These are phyloP conservation scores for Psilopogon haemacephalus DNA, from an alignment of 2,113 vertebrate species.

Conservation along the genomic window DNA sequence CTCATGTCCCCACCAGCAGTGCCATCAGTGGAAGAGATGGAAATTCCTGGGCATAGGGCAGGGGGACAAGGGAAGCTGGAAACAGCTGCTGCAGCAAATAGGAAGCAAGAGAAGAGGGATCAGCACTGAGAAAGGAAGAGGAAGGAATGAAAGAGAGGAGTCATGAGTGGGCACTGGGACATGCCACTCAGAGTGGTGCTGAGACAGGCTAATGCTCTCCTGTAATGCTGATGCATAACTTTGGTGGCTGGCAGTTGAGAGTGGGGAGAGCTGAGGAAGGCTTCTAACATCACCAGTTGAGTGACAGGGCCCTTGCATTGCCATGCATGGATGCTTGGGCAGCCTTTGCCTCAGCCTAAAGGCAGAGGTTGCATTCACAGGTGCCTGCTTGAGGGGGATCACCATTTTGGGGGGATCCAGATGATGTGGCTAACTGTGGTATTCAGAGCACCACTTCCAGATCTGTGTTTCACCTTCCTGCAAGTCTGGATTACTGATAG, in stretches of 20 bases:
- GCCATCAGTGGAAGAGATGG: not conserved
- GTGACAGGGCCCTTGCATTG: fast-evolving
- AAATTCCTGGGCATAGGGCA: not conserved
- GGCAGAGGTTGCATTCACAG: not conserved
- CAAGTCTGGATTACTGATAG: not conserved
- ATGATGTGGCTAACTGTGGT: not conserved
- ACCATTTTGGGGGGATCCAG: not conserved
- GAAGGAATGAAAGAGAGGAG: not conserved
- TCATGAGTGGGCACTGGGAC: not conserved
- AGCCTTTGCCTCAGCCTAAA: not conserved
- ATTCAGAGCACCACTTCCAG: not conserved
- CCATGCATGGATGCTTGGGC: fast-evolving
- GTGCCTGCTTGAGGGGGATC: not conserved
- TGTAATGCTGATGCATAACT: not conserved
- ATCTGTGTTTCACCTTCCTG: fast-evolving
- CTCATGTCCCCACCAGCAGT: not conserved
- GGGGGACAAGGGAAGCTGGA: not conserved
- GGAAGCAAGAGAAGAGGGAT: not conserved
- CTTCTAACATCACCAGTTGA: fast-evolving
- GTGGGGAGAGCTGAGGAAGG: not conserved
- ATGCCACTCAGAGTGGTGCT: not conserved
- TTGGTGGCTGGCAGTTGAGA: not conserved
- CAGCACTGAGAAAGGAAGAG: constrained; percentile 9
- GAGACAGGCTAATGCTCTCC: not conserved
- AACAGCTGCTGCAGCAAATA: not conserved